Percentiles rank a stretch among this genome's conserved stretches.
phyloP scores from a whole-genome alignment of 2,797 vertebrate genomes.

The Bothrops alternatus region DNA sequence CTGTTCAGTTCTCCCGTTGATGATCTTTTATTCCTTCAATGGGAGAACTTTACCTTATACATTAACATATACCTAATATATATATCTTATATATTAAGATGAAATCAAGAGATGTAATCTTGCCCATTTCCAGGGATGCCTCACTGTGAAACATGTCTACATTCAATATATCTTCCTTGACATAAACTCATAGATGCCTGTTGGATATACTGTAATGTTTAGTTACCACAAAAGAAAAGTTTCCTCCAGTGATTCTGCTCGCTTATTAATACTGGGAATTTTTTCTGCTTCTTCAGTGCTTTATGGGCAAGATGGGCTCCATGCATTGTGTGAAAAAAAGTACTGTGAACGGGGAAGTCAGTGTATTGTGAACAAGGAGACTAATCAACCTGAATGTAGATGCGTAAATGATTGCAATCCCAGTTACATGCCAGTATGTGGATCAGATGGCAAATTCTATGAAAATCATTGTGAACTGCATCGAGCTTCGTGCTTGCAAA shows the following conservation, averaged over 20 bases:
- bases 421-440: conserved; percentile 88
- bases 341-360: conserved; percentile 81
- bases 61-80: too few species aligned
- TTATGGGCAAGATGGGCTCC: conserved; percentile 58
- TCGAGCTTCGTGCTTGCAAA: conserved; percentile 84
- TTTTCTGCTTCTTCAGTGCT: conserved; percentile 59
- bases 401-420: conserved; percentile 83
- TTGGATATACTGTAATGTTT: not conserved
- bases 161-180: not conserved
- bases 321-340: conserved; percentile 74
- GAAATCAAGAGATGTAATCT: not conserved
- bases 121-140: not conserved
- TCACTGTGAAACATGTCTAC: not conserved
- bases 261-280: rapidly evolving
- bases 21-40: not conserved
- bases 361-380: conserved; percentile 77
- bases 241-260: rapidly evolving
- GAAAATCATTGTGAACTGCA: conserved; percentile 95
- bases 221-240: not conserved
- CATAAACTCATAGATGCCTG: not conserved
- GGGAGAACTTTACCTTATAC: too few species aligned
- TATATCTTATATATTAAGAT: not conserved
- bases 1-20: not conserved
- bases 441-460: conserved; percentile 90
- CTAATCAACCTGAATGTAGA: conserved; percentile 77